Percentiles rank a stretch among this genome's conserved stretches.
phyloP scores from a whole-genome alignment of 2,113 vertebrate species.

The Nansenia antarctica region DNA sequence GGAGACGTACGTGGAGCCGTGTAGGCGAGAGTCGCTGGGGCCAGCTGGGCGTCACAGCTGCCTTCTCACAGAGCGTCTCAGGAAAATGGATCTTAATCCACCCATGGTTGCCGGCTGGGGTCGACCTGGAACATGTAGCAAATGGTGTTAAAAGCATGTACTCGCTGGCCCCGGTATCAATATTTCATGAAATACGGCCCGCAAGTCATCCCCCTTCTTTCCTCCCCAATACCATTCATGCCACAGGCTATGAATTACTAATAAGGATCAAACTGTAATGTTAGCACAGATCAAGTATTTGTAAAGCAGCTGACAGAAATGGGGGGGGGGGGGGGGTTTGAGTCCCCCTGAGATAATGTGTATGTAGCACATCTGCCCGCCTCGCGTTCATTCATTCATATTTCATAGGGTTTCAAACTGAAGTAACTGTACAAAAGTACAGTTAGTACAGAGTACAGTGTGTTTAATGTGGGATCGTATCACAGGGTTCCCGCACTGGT shows the following conservation, averaged over 20 bases:
- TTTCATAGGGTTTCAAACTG: constrained; percentile 54
- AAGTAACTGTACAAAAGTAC: constrained; percentile 30
- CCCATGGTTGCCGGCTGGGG: constrained; percentile 67
- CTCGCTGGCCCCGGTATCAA: constrained; percentile 66
- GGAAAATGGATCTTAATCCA: constrained; percentile 69
- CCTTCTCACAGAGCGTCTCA: constrained; percentile 45
- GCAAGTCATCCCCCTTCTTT: constrained; percentile 67
- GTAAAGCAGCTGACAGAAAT: constrained; percentile 78
- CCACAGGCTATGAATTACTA: constrained; percentile 71
- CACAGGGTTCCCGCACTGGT: too few species aligned
- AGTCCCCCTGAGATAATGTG: constrained; percentile 62
- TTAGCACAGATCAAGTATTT: constrained; percentile 78
- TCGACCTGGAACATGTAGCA: constrained; percentile 72
- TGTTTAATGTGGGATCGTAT: background rate
- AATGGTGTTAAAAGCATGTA: constrained; percentile 81
- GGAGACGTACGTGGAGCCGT: constrained; percentile 35
- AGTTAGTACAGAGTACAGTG: background rate
- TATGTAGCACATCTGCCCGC: too few species aligned
- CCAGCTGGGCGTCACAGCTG: constrained; percentile 23
- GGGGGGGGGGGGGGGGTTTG: constrained; percentile 53
- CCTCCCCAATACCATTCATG: constrained; percentile 65
- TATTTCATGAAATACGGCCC: constrained; percentile 62
- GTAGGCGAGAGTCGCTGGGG: constrained; percentile 52
- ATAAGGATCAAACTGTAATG: constrained; percentile 76
- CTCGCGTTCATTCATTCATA: constrained; percentile 49